These are phyloP conservation scores for Crambe crambe DNA, from an alignment of 37 sponge, comb jelly and placozoan species.

Conservation along the genomic window DNA sequence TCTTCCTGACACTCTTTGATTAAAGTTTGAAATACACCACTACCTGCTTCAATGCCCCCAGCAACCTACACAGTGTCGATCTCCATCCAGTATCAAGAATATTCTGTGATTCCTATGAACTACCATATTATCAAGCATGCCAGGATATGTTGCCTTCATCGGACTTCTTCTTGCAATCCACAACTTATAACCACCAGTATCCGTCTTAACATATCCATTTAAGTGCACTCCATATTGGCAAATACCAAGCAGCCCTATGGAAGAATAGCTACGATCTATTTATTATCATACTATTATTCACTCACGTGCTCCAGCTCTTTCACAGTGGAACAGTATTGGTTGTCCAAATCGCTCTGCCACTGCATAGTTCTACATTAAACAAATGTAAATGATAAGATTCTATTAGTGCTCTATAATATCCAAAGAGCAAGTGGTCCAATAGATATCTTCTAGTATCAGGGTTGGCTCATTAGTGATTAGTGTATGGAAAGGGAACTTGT, in stretches of 20 bases:
- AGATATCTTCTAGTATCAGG: no score
- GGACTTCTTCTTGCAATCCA: slow-evolving; percentile 64
- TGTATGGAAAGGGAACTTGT: no score
- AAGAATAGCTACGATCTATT: not conserved
- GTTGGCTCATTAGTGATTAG: no score
- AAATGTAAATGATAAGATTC: not conserved
- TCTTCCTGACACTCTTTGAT: slow-evolving; percentile 72
- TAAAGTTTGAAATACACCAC: slow-evolving; percentile 50
- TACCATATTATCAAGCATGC: slow-evolving; percentile 68
- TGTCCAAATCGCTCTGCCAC: slow-evolving; percentile 30
- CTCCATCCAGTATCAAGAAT: not conserved
- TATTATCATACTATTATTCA: not conserved
- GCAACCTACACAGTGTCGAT: slow-evolving; percentile 24
- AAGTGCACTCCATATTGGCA: slow-evolving; percentile 70
- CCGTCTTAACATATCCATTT: slow-evolving; percentile 44
- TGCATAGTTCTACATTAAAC: slow-evolving; percentile 21
- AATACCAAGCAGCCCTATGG: slow-evolving; percentile 46
- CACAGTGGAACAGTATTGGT: slow-evolving; percentile 33
- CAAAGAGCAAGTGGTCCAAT: no score
- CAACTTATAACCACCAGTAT: slow-evolving; percentile 42
- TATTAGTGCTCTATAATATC: no score
- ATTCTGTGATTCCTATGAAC: not conserved
- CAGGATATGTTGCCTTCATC: slow-evolving; percentile 73
- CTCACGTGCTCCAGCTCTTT: slow-evolving; percentile 58
- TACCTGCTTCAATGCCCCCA: slow-evolving; percentile 49